Conservation (phyloP, 2,797 vertebrate genomes). For the Phoebastria nigripes region DNA sequence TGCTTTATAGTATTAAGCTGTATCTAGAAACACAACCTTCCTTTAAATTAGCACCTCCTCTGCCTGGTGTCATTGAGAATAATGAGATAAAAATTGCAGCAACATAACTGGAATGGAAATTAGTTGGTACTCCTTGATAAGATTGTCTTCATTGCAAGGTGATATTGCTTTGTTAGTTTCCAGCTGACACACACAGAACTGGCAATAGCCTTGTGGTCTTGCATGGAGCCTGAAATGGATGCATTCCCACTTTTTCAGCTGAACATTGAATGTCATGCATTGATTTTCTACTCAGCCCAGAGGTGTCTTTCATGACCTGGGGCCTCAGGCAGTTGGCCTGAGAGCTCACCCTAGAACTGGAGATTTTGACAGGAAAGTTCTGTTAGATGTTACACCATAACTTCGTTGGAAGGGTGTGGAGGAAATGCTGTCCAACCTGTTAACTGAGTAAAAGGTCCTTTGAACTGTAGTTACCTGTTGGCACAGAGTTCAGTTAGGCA, state of each 20-base stretch:
- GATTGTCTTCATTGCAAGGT: conserved; percentile 4
- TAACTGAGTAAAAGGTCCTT: conserved; percentile 45
- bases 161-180: background rate
- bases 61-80: background rate
- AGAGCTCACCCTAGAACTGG: background rate
- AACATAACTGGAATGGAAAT: background rate
- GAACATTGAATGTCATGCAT: background rate
- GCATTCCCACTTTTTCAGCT: background rate
- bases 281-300: background rate
- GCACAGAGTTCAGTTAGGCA: conserved; percentile 50
- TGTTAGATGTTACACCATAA: conserved; percentile 25
- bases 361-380: conserved; percentile 15
- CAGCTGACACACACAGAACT: background rate
- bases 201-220: background rate
- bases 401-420: conserved; percentile 54
- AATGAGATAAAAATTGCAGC: conserved; percentile 17
- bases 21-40: conserved; percentile 1
- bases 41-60: background rate
- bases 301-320: background rate
- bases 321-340: background rate
- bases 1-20: background rate
- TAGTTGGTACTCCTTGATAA: background rate
- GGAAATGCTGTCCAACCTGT: conserved; percentile 31
- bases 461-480: conserved; percentile 60
- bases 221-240: background rate